phyloP scores from a whole-genome alignment of 2,888 invertebrate genomes.

The Halictus ligatus region DNA sequence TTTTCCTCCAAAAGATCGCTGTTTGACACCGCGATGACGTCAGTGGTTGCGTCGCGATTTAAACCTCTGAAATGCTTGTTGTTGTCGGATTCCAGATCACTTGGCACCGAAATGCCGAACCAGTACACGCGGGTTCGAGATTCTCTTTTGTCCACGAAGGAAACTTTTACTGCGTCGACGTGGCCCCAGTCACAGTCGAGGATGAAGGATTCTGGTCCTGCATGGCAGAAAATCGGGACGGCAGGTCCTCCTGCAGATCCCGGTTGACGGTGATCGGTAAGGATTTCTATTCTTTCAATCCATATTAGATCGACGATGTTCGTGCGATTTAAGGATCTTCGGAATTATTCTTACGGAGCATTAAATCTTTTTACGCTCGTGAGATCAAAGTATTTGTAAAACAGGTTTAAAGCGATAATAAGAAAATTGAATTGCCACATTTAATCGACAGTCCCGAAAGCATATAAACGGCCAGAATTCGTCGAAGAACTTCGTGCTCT shows the following conservation, averaged over 20 bases:
- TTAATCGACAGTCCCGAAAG: constrained; percentile 89
- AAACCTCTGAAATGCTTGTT: constrained; percentile 24
- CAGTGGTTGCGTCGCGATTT: neutral
- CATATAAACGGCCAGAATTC: constrained; percentile 95
- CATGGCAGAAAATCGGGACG: constrained; percentile 91
- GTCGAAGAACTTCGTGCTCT: constrained; percentile 93
- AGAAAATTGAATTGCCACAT: neutral
- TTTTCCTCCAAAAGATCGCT: neutral
- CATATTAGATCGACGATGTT: neutral
- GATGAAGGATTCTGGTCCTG: constrained; percentile 95
- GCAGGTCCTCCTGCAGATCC: constrained; percentile 91
- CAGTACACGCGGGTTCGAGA: constrained; percentile 90
- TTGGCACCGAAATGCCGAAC: constrained; percentile 94
- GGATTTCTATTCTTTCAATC: constrained; percentile 33
- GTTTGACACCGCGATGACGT: constrained; percentile 35
- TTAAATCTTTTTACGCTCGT: neutral
- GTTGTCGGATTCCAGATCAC: constrained; percentile 87
- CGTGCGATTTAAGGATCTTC: neutral
- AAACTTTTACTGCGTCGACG: constrained; percentile 94
- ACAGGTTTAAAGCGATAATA: too few species aligned
- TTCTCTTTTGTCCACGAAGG: constrained; percentile 92
- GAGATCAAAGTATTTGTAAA: too few species aligned
- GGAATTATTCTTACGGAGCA: neutral
- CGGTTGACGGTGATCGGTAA: constrained; percentile 91
- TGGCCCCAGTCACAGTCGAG: constrained; percentile 92